phyloP scores from a whole-genome alignment of 2,797 vertebrate species.

The Argya squamiceps region DNA sequence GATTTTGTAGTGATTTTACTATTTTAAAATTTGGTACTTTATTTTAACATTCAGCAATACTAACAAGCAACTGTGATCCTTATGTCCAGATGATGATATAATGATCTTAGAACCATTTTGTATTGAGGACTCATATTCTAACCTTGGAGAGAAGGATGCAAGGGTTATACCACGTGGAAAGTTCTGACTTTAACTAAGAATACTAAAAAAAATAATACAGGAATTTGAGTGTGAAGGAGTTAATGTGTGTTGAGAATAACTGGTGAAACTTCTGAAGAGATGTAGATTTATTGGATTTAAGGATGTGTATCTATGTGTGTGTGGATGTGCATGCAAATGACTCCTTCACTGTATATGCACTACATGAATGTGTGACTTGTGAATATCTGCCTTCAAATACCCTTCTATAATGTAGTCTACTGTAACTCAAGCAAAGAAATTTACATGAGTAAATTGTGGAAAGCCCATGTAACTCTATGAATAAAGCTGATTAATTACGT shows the following conservation, averaged over 20 bases:
- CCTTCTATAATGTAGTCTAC: slow-evolving; percentile 43
- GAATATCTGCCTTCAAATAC: slow-evolving; percentile 63
- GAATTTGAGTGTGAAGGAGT: neutral
- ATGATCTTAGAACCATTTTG: neutral
- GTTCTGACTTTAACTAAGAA: neutral
- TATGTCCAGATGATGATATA: neutral
- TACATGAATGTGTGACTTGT: slow-evolving; percentile 44
- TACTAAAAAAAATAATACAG: neutral
- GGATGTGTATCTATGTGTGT: slow-evolving; percentile 18
- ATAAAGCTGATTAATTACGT: slow-evolving; percentile 79
- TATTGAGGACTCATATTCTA: neutral
- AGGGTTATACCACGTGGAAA: fast-evolving
- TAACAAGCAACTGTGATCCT: slow-evolving; percentile 9
- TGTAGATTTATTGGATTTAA: slow-evolving; percentile 44
- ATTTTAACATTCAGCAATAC: neutral
- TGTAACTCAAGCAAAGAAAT: slow-evolving; percentile 67
- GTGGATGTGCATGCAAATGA: slow-evolving; percentile 44
- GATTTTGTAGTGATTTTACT: neutral
- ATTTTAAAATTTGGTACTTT: slow-evolving; percentile 29
- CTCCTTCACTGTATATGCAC: neutral
- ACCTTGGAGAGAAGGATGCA: neutral
- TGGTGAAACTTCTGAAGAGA: slow-evolving; percentile 28
- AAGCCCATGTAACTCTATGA: slow-evolving; percentile 70
- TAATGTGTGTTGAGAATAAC: neutral
- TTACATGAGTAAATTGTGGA: slow-evolving; percentile 74